Base-by-base conservation (phyloP, 64 coral and sea anemone genomes). In the Hydrozoanthus tunicans region DNA sequence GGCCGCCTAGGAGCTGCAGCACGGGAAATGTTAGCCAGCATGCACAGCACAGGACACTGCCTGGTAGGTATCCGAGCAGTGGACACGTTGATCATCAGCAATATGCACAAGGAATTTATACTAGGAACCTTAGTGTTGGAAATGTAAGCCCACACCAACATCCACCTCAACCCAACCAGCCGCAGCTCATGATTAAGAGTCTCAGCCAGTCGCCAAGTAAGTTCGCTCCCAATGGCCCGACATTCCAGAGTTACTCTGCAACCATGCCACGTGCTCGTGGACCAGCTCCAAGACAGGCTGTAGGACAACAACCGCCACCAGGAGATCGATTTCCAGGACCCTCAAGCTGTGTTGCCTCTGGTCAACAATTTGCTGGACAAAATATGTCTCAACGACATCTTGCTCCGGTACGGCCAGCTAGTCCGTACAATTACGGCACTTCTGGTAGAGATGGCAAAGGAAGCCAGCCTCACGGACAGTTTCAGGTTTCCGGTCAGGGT, bases 1-100 rank as follows among this genome's bases (percentile, higher is more conserved):
- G 84, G 3, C 84, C 84, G 3, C 84, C 84, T 4, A 59, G 70
- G 69, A 88, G 84, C 84, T 75, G 69, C 56, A 88, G 84, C 20
- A 74, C 84, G 1, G 84, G 84, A 3, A 88, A 88, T 5, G 84
- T 88, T 10, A 88, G 66, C 26, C 84, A 88, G 53, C 84, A 88
- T 6, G 69, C 84, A 8, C 84, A 88, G 27, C 68, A 88, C 55
- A 27, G 69, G 68, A 70, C 68, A 0, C 3, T 75, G 3, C 84
- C 84, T 13, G 84, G 68, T 73, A 88, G 84, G 54, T 88, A 88
- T 70, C 84, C 84, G 5, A 90, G 89, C 76, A 90, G 89, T 90
- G 89, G 89, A 5, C 79, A 90, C 76, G 89, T 90, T 56, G 56
- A 67, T 62, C 89, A 90, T 9, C 74, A 54, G 2, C 89, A 90